Conservation (phyloP, 2,797 vertebrate species). For the Bradypodion ventrale region DNA sequence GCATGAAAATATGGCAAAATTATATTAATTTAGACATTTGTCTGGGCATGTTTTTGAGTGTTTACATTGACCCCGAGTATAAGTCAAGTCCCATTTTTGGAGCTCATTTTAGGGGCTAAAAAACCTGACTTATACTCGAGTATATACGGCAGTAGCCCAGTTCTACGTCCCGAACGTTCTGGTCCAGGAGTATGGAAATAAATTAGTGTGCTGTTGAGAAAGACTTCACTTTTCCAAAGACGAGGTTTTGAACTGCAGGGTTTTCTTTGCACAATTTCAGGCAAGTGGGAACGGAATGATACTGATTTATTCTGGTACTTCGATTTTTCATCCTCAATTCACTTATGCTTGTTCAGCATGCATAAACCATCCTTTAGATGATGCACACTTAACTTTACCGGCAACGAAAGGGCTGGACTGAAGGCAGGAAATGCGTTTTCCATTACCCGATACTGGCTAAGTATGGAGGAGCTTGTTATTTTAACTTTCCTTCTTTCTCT, state of each 20-base stretch:
- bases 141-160: too few species aligned
- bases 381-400: neutral
- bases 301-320: fast-evolving
- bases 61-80: too few species aligned
- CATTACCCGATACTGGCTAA: neutral
- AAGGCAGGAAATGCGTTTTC: conserved; percentile 35
- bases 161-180: too few species aligned
- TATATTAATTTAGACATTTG: too few species aligned
- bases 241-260: neutral
- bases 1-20: too few species aligned
- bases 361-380: neutral
- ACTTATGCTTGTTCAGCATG: neutral
- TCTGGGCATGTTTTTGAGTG: too few species aligned
- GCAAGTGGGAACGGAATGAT: neutral
- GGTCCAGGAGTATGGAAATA: neutral
- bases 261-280: neutral
- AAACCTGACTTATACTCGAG: too few species aligned
- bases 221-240: too few species aligned
- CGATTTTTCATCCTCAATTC: neutral
- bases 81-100: too few species aligned
- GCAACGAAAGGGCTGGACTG: neutral
- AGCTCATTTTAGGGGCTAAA: too few species aligned
- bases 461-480: conserved; percentile 55
- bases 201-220: too few species aligned
- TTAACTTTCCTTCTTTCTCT: too few species aligned